Conservation (phyloP, 23 tunicate species). For the Halocynthia aurantium region DNA sequence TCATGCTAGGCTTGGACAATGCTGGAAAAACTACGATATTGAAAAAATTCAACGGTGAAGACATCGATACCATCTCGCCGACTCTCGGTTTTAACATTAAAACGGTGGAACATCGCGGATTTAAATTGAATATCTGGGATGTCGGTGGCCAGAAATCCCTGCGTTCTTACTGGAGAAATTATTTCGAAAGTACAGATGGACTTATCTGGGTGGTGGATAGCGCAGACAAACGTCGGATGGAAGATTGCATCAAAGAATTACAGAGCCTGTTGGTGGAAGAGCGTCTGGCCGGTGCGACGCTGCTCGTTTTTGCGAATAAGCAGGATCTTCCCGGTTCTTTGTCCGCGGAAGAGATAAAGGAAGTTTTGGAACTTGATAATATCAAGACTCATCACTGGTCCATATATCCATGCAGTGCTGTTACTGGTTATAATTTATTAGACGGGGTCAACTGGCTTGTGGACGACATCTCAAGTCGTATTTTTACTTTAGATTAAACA, state of each 20-base stretch:
- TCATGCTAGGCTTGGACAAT: constrained; percentile 93
- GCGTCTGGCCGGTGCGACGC: constrained; percentile 94
- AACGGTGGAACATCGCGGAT: constrained; percentile 90
- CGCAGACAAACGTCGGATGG: constrained; percentile 83
- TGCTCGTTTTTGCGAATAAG: constrained; percentile 93
- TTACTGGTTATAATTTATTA: constrained; percentile 68
- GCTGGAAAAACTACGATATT: constrained; percentile 99
- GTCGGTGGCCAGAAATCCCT: constrained; percentile 98
- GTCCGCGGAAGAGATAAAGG: constrained; percentile 75
- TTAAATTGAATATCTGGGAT: constrained; percentile 96
- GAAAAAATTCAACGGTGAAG: constrained; percentile 96
- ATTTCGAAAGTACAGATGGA: constrained; percentile 98
- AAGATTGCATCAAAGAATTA: constrained; percentile 82
- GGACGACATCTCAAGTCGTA: constrained; percentile 88
- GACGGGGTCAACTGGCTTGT: constrained; percentile 88
- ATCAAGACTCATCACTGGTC: constrained; percentile 99
- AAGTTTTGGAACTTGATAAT: constrained; percentile 76
- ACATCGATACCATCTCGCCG: constrained; percentile 91
- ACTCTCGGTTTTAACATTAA: constrained; percentile 96
- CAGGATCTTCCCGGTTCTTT: constrained; percentile 96
- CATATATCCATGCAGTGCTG: constrained; percentile 90
- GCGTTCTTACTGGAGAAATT: constrained; percentile 96
- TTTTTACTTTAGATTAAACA: constrained; percentile 70
- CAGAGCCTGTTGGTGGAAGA: constrained; percentile 81
- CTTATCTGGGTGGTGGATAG: constrained; percentile 99